These are phyloP conservation scores for Narcine bancroftii DNA, from an alignment of 2,113 vertebrate species.

Conservation along the genomic window DNA sequence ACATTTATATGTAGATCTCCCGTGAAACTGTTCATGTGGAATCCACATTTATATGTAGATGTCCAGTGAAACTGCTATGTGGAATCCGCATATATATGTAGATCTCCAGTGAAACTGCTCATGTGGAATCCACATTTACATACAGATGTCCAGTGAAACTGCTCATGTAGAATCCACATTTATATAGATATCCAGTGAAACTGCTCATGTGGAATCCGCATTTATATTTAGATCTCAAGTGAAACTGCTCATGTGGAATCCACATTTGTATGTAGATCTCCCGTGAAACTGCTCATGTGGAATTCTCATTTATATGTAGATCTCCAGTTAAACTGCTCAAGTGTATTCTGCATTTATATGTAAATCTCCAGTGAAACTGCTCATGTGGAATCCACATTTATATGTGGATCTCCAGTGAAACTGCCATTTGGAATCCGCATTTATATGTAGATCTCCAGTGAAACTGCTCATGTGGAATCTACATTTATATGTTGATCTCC, in stretches of 20 bases:
- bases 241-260: neutral
- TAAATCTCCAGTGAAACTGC: too few relatives aligned
- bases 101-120: too few relatives aligned
- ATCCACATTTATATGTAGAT: too few relatives aligned
- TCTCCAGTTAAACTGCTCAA: neutral
- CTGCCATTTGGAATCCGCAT: neutral
- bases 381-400: too few relatives aligned
- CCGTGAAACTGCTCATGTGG: too few relatives aligned
- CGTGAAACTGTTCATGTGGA: too few relatives aligned
- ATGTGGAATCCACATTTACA: too few relatives aligned
- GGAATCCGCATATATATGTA: neutral
- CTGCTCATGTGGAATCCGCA: too few relatives aligned
- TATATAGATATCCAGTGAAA: neutral
- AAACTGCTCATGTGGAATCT: too few relatives aligned
- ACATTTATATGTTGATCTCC: too few relatives aligned
- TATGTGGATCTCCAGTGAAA: neutral
- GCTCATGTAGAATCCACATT: neutral
- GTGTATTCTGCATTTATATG: neutral
- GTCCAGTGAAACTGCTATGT: neutral
- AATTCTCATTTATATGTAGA: too few relatives aligned
- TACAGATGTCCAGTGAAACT: neutral
- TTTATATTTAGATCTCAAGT: too few relatives aligned
- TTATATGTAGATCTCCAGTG: neutral
- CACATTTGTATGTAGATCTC: neutral
- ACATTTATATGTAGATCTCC: neutral